phyloP scores from a whole-genome alignment of 1,140 invertebrate species.

The Eupeodes corollae region DNA sequence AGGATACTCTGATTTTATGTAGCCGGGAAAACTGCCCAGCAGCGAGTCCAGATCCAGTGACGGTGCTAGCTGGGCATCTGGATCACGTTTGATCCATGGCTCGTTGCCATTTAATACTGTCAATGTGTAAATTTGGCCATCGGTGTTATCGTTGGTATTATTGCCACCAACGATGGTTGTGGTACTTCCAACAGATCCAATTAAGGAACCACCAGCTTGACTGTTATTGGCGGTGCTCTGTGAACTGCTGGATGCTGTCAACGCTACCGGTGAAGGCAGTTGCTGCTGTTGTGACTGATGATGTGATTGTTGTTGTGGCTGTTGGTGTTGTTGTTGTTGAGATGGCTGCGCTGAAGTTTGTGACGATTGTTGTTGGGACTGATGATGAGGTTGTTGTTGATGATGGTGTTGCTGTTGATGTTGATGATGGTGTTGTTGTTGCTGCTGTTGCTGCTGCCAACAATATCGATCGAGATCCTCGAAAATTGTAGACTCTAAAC shows the following conservation, averaged over 20 bases:
- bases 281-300: conserved; percentile 30
- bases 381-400: conserved; percentile 23
- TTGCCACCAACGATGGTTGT: neutral
- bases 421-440: conserved; percentile 39
- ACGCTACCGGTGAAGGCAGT: conserved; percentile 11
- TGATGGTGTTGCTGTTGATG: conserved; percentile 31
- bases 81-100: conserved; percentile 41
- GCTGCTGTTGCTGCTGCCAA: conserved; percentile 53
- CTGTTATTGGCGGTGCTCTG: neutral
- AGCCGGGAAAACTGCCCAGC: conserved; percentile 44
- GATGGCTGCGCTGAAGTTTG: conserved; percentile 22
- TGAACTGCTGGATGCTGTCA: conserved; percentile 14
- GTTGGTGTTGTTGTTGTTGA: conserved; percentile 13
- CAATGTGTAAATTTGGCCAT: conserved; percentile 52
- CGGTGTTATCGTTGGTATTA: conserved; percentile 29
- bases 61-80: conserved; percentile 40
- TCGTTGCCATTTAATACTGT: conserved; percentile 52
- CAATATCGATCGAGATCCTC: conserved; percentile 72
- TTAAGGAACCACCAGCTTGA: neutral
- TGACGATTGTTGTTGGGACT: conserved; percentile 41
- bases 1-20: conserved; percentile 51
- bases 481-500: conserved; percentile 58
- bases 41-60: conserved; percentile 53
- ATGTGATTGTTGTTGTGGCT: conserved; percentile 23
- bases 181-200: neutral